Evolutionary conservation across 30 jellyfish, hydroid and myxozoan species (phyloP).

Genomic region (Aurelia sp.): DNA sequence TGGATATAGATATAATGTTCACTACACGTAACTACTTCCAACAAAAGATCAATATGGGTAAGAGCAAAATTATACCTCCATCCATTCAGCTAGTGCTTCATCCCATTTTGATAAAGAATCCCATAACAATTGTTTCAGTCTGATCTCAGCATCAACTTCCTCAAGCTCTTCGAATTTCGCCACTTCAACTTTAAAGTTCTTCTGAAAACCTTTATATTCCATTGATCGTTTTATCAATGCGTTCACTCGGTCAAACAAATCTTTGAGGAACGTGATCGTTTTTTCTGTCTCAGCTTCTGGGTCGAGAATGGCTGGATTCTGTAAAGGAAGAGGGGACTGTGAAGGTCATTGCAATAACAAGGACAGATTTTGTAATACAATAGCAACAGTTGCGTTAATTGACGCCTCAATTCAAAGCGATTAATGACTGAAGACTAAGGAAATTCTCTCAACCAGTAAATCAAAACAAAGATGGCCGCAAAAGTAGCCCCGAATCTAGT

Average conservation of each 20-base stretch:
- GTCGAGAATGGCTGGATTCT: slow-evolving; percentile 95
- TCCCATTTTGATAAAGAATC: slow-evolving; percentile 93
- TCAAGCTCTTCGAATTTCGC: slow-evolving; percentile 94
- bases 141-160: slow-evolving; percentile 89
- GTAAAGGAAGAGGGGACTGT: not conserved
- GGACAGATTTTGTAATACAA: no score
- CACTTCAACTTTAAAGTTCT: slow-evolving; percentile 96
- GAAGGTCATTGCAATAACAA: no score
- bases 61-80: slow-evolving; percentile 55
- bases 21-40: no score
- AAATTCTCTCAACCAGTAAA: no score
- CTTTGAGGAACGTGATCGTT: slow-evolving; percentile 60
- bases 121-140: slow-evolving; percentile 94
- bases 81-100: slow-evolving; percentile 77
- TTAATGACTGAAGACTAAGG: no score
- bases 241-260: slow-evolving; percentile 76
- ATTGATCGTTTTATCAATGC: slow-evolving; percentile 72
- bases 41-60: no score
- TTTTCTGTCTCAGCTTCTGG: slow-evolving; percentile 71
- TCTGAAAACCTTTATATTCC: slow-evolving; percentile 89
- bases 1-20: no score
- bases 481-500: no score
- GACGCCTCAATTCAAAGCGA: no score
- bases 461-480: no score
- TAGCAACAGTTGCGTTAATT: no score